Conservation (phyloP, 2,113 vertebrate species). For the Euleptes europaea region DNA sequence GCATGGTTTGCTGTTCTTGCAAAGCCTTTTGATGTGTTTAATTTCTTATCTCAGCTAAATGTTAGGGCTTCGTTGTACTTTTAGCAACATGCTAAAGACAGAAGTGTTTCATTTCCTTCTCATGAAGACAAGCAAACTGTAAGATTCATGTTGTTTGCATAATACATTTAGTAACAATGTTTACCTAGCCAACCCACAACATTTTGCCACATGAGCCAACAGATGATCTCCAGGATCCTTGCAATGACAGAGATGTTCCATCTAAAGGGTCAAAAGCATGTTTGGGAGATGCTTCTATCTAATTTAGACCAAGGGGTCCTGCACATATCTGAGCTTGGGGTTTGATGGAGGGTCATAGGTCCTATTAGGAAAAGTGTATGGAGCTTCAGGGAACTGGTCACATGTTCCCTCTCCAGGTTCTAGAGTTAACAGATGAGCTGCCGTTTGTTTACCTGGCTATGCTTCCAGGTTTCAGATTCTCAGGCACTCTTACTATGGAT, state of each 20-base stretch:
- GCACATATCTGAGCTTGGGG: not conserved
- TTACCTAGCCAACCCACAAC: not conserved
- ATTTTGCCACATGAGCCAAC: not conserved
- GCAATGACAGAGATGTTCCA: not conserved
- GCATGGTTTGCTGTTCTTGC: not conserved
- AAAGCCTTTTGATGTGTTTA: not conserved
- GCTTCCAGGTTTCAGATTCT: not conserved
- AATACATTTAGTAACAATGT: slow-evolving; percentile 20
- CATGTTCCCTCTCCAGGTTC: not conserved
- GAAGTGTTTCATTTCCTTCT: not conserved
- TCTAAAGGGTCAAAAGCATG: not conserved
- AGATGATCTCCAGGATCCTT: not conserved
- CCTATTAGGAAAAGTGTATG: not conserved
- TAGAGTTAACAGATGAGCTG: not conserved
- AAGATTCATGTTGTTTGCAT: not conserved
- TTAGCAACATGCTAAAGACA: not conserved
- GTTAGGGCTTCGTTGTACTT: not conserved
- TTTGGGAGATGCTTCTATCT: not conserved
- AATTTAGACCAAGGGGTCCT: not conserved
- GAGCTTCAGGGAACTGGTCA: not conserved
- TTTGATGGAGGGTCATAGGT: not conserved
- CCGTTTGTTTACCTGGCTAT: not conserved
- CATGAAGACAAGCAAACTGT: not conserved
- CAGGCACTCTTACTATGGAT: not conserved
- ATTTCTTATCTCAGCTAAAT: not conserved